Base-by-base conservation (phyloP, 2,888 invertebrate species). In the Ceramica pisi region DNA sequence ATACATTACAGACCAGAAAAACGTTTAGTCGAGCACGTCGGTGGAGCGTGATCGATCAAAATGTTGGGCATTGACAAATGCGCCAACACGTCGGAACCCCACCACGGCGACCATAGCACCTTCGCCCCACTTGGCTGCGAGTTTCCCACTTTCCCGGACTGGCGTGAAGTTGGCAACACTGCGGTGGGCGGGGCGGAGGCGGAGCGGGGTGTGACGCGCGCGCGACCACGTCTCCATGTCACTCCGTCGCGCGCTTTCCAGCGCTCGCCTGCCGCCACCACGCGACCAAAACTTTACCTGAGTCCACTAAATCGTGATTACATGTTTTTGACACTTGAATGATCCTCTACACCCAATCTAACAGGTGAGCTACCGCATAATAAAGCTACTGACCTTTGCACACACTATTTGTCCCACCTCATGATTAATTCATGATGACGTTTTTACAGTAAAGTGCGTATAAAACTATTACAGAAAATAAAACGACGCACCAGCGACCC, bases 121-220 rank as follows among this genome's bases (percentile, higher is more conserved):
- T 90, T 90, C 87, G 87, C 91, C 91, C 92, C 91, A 89, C 91
- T 90, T 86, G 87, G 88, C 86, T 88, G 67, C 89, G 90, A 91
- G 90, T 94, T 94, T 94, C 93, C 94, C 94, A 93, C 94, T 94
- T 95, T 94, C 92, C 93, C 90, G 80, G 85, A 91, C 89, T 89
- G 87, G 71, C 71, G 90, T 91, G 94, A 94, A 94, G 94, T 94
- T 90, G 87, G 91, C 89, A 81, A 75, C 92, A 81, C 78, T 86
- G 71, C 88, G 89, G 92, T 93, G 92, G 94, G 94, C 94, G 94
- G 92, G 88, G 86, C 92, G 88, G 87, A 90, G 92, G 92, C 92
- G 92, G 89, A 88, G 88, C 90, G 90, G 88, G 91, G 90, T 84
- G 90, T 89, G 89, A 87, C 89, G 83, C 73, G 81, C 66, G 74